Base-by-base conservation (phyloP, 2,888 invertebrate species). In the Agriopis aurantiaria region DNA sequence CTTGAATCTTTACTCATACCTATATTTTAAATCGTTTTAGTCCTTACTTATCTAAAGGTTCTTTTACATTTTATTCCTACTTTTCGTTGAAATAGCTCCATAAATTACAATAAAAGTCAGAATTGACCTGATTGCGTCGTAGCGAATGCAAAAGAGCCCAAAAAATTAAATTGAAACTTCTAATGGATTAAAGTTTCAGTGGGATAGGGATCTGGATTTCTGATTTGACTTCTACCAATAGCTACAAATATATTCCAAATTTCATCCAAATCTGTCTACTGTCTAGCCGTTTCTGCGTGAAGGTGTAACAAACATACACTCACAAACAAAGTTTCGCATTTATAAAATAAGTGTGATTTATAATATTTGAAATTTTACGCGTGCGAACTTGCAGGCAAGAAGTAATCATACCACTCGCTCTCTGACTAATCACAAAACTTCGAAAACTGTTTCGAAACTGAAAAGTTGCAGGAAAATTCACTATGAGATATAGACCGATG, bases 71-170 rank as follows among this genome's bases (percentile, higher is more conserved):
- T 67, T 14, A 17, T 49, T 49, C 46, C 51, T 23, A 0, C 12
- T 52, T 55, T 59, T 58, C 43, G n/a, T 60, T 61, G 48, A 55
- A 65, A 68, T 49, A 48, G 65, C 68, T 62, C 45, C 58, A 72
- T 68, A 72, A 72, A 68, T 72, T 68, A 51, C 52, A 68, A 69
- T 69, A 48, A 63, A 72, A 66, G 68, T 66, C 68, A 72, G 49
- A 68, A 72, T 57, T 66, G 68, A 65, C 63, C 68, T 63, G 65
- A 68, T 65, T 68, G 62, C 60, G 65, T 60, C 63, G 65, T 63
- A 43, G 46, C 45, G 59, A 65, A 72, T 62, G 65, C 68, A 68
- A 69, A 69, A 49, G 45, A 51, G 53, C 10, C 53, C 60, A 52
- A 65, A 49, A 59, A 72, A 68, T 64, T 49, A 56, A 66, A 53